Evolutionary conservation across 2,797 vertebrate species (phyloP).

Genomic region (Etheostoma nigrum): DNA sequence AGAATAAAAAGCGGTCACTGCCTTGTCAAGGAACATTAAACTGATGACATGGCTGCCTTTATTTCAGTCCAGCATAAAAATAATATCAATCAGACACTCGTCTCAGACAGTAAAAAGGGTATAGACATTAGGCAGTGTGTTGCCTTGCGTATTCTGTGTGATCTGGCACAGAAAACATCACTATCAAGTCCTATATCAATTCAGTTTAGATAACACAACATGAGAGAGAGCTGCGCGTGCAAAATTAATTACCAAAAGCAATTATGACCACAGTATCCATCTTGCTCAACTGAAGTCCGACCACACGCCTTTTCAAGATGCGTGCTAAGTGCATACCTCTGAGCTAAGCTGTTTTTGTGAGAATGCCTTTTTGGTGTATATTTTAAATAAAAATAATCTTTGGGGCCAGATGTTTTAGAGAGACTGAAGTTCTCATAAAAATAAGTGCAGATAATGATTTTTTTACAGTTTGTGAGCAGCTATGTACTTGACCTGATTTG

Average conservation of each 20-base stretch:
- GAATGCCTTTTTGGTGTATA: neutral
- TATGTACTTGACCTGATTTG: conserved; percentile 17
- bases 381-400: conserved; percentile 14
- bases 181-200: conserved; percentile 32
- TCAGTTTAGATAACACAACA: conserved; percentile 39
- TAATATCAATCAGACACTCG: conserved; percentile 56
- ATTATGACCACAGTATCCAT: conserved; percentile 34
- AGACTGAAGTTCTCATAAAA: conserved; percentile 20
- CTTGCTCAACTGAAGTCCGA: conserved; percentile 18
- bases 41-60: conserved; percentile 58
- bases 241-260: conserved; percentile 55
- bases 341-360: conserved; percentile 15
- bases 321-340: neutral
- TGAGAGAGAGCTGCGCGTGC: conserved; percentile 10
- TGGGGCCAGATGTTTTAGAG: conserved; percentile 23
- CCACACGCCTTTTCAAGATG: conserved; percentile 18
- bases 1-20: conserved; percentile 65
- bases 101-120: conserved; percentile 42
- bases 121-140: conserved; percentile 36
- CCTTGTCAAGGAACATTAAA: conserved; percentile 73
- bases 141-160: conserved; percentile 42
- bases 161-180: conserved; percentile 39
- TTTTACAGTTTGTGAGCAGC: conserved; percentile 29
- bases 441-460: conserved; percentile 21
- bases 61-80: conserved; percentile 62